A percentile compares a stretch with the other conserved stretches of the same genome.
Evolutionary conservation across 2,888 invertebrate genomes (phyloP).

Genomic region (Melanchra persicariae): DNA sequence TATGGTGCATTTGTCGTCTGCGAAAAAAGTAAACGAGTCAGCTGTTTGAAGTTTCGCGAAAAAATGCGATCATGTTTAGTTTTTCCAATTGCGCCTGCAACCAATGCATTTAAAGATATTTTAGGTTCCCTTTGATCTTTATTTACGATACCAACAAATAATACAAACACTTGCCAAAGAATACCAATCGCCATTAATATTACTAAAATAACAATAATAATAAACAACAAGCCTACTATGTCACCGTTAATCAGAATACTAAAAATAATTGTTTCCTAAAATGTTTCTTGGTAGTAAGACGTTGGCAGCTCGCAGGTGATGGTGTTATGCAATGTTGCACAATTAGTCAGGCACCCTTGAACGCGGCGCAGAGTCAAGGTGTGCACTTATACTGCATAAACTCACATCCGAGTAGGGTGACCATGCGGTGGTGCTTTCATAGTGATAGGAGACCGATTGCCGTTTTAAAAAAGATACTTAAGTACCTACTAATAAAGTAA

Average conservation of each 20-base stretch:
- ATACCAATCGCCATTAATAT: constrained; percentile 17
- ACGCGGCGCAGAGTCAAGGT: constrained; percentile 65
- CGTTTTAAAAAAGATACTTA: too few relatives aligned
- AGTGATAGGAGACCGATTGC: not conserved
- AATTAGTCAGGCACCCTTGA: constrained; percentile 61
- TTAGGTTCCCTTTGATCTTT: constrained; percentile 38
- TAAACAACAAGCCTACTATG: constrained; percentile 16
- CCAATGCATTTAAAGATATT: constrained; percentile 15
- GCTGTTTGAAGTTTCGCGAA: constrained; percentile 6
- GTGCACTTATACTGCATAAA: constrained; percentile 33
- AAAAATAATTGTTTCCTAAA: constrained; percentile 53
- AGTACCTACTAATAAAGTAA: too few relatives aligned
- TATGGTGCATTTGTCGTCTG: not conserved
- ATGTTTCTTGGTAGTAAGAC: constrained; percentile 33
- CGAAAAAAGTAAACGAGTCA: not conserved
- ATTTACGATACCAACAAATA: constrained; percentile 27
- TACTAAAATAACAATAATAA: constrained; percentile 3
- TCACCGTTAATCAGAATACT: constrained; percentile 36
- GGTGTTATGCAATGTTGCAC: constrained; percentile 59
- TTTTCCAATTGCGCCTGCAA: constrained; percentile 1
- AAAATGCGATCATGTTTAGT: not conserved
- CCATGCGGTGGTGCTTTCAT: constrained; percentile 22
- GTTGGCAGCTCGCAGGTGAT: constrained; percentile 41
- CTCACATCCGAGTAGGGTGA: constrained; percentile 45
- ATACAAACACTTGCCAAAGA: constrained; percentile 25